phyloP scores from a whole-genome alignment of 2,797 vertebrate genomes.

The Caiman crocodilus region DNA sequence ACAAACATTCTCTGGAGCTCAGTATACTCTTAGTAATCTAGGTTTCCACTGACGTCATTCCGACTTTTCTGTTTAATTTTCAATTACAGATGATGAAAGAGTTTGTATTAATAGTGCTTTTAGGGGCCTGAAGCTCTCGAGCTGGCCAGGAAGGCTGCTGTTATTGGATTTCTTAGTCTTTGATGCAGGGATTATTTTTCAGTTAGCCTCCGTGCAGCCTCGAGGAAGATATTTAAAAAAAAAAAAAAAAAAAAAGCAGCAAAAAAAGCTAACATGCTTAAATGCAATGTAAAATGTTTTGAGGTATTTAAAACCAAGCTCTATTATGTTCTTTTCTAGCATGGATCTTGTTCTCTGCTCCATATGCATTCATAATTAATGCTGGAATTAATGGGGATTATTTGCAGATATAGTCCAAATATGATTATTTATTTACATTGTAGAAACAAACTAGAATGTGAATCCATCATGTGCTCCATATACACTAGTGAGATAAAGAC shows the following conservation, averaged over 20 bases:
- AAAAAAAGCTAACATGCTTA: not conserved
- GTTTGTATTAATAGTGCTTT: not conserved
- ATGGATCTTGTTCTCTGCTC: not conserved
- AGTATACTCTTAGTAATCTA: not conserved
- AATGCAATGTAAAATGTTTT: not conserved
- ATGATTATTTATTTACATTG: not conserved
- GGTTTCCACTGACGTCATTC: not conserved
- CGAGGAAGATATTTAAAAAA: not conserved
- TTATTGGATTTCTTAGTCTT: not conserved
- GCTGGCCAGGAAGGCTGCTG: not conserved
- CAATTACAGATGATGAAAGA: not conserved
- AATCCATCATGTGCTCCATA: not conserved
- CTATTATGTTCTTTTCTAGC: not conserved
- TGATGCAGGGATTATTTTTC: not conserved
- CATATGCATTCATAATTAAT: not conserved
- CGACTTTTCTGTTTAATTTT: not conserved
- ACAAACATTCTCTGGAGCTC: too few species aligned
- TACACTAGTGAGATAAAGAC: not conserved
- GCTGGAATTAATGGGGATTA: not conserved
- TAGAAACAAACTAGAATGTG: not conserved
- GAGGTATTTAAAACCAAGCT: not conserved
- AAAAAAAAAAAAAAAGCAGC: not conserved
- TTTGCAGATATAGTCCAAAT: not conserved
- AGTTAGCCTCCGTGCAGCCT: fast-evolving
- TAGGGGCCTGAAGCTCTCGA: not conserved